Evolutionary conservation across 53 echinoderm and acorn worm species (phyloP), one percentile per base, ranked within the genome.

Genomic region (Arbacia lixula): DNA sequence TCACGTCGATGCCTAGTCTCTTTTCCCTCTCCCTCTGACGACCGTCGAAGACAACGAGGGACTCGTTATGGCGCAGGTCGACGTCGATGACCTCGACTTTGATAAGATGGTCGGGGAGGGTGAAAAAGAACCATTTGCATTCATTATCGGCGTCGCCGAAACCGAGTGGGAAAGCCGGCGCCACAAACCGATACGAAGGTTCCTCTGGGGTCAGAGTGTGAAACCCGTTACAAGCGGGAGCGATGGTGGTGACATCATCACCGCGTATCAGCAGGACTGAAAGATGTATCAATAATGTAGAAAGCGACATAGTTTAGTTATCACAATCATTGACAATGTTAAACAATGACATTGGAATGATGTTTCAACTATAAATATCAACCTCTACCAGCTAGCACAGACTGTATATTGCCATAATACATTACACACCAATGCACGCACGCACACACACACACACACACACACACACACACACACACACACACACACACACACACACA

Each of bases 211-310:
- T 0, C 3, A 81, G 64, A 32, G 43, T 42, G 64, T 63, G 62
- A 63, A 81, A 63, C 62, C 82, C 82, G 64, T 51, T 64, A 51
- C 82, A 81, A 52, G 62, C 62, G 19, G 82, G 82, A 6, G 60
- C 43, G 61, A 60, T 60, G 21, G 60, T 74, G 29, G 42, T 41
- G 2, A 19, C 26, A 5, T 5, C 53, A 31, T 29, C 27, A 53
- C 19, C 30, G n/a, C 1, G 26, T 32, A 26, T 53, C 29, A 21
- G 12, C 21, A 31, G 31, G n/a, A 53, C 74, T 74, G 74, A 52
- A 19, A 43, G 2, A 57, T n/a, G n/a, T n/a, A n/a, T n/a, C n/a
- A n/a, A n/a, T n/a, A n/a, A n/a, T n/a, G n/a, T n/a, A n/a, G n/a
- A n/a, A n/a, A n/a, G n/a, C n/a, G n/a, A n/a, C n/a, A n/a, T n/a